These are phyloP conservation scores for Gymnogyps californianus DNA, from an alignment of 2,113 vertebrate genomes.

Conservation along the genomic window DNA sequence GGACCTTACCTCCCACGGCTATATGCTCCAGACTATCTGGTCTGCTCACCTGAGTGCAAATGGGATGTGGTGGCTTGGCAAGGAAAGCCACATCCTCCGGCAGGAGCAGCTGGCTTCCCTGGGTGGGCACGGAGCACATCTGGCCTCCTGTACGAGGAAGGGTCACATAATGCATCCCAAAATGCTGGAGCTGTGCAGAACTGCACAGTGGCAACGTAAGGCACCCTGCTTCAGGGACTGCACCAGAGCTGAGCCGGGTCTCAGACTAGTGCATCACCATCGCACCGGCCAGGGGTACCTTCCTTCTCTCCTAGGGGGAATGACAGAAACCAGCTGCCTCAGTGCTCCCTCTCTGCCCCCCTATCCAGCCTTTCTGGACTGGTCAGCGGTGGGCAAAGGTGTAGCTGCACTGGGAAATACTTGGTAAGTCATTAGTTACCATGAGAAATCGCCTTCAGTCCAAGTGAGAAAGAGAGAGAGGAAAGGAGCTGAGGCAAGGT, in stretches of 20 bases:
- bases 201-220: too few species aligned
- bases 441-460: neutral
- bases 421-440: neutral
- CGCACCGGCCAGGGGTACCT: neutral
- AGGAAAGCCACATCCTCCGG: neutral
- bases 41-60: neutral
- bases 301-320: neutral
- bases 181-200: neutral
- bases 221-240: neutral
- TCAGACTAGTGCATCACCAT: neutral
- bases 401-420: neutral
- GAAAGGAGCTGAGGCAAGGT: neutral
- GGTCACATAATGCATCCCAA: neutral
- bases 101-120: neutral
- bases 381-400: accelerated
- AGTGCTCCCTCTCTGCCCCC: neutral
- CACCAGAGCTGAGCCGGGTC: neutral
- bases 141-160: neutral
- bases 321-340: neutral
- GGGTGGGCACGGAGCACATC: neutral
- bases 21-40: neutral
- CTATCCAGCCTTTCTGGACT: neutral
- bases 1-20: neutral
- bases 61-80: neutral
- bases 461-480: neutral